Percentiles rank a stretch among this genome's conserved stretches.
phyloP scores from a whole-genome alignment of 2,888 invertebrate genomes.

The Leptopterna dolabrata region DNA sequence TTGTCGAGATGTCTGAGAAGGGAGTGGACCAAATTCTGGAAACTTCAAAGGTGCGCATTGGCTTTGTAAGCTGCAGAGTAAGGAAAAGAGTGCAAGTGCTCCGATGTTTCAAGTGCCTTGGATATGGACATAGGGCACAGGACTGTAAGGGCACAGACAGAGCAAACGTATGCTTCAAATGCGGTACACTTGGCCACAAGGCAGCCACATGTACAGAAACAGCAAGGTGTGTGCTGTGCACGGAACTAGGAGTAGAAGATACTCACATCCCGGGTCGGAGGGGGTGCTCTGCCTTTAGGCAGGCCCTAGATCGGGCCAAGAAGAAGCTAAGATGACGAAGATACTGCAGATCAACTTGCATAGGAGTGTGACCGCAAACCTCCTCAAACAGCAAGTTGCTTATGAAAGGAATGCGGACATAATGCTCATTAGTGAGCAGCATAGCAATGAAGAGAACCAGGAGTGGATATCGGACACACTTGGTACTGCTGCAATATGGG shows the following conservation, averaged over 20 bases:
- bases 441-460: conserved; percentile 33
- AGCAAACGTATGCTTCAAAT: conserved; percentile 59
- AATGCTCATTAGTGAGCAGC: conserved; percentile 61
- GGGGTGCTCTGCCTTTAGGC: conserved; percentile 28
- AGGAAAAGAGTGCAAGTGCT: conserved; percentile 38
- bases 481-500: conserved; percentile 60
- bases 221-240: conserved; percentile 58
- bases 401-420: conserved; percentile 49
- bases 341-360: conserved; percentile 59
- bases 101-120: conserved; percentile 46
- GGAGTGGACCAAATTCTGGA: not conserved
- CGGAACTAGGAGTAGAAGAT: conserved; percentile 1
- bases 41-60: not conserved
- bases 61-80: no score
- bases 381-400: conserved; percentile 55
- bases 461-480: conserved; percentile 54
- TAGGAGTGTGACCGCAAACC: conserved; percentile 56
- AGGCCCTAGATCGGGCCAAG: conserved; percentile 48
- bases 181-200: conserved; percentile 60
- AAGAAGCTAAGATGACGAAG: not conserved
- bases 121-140: conserved; percentile 34
- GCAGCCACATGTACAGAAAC: conserved; percentile 50
- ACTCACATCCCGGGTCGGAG: conserved; percentile 53
- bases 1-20: not conserved
- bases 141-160: conserved; percentile 57